Evolutionary conservation across 2,888 invertebrate genomes (phyloP).

Genomic region (Drymonia ruficornis): DNA sequence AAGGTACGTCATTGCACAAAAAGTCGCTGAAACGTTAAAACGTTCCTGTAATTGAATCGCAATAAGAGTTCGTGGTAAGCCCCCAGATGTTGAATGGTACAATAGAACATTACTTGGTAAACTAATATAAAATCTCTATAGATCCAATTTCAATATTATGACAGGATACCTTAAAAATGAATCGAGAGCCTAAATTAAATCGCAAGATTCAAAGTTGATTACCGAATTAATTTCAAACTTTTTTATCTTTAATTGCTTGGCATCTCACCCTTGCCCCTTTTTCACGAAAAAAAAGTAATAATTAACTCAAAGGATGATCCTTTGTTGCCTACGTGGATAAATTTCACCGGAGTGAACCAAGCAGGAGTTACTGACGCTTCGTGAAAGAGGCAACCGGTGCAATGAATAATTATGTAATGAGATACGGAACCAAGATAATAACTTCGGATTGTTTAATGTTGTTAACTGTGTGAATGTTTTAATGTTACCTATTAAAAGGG

Average conservation of each 20-base stretch:
- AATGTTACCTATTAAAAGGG: not conserved
- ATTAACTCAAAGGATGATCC: conserved; percentile 4
- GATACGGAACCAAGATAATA: not conserved
- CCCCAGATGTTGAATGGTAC: too few species aligned
- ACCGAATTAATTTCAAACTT: not conserved
- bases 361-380: conserved; percentile 6
- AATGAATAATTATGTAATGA: conserved; percentile 7
- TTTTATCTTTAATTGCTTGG: not conserved
- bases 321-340: conserved; percentile 1
- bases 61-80: too few species aligned
- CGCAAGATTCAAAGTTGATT: too few species aligned
- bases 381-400: conserved; percentile 7
- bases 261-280: not conserved
- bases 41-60: too few species aligned
- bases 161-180: too few species aligned
- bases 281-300: conserved; percentile 1
- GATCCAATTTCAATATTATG: too few species aligned
- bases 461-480: not conserved
- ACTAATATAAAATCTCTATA: too few species aligned
- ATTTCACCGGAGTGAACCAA: conserved; percentile 5
- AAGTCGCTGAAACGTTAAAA: too few species aligned
- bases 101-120: too few species aligned
- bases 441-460: not conserved
- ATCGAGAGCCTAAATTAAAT: too few species aligned
- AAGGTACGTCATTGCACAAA: too few species aligned